A percentile compares a stretch with the other conserved stretches of the same genome.
Conservation (phyloP, 2,888 invertebrate genomes). For the Theretra japonica region DNA sequence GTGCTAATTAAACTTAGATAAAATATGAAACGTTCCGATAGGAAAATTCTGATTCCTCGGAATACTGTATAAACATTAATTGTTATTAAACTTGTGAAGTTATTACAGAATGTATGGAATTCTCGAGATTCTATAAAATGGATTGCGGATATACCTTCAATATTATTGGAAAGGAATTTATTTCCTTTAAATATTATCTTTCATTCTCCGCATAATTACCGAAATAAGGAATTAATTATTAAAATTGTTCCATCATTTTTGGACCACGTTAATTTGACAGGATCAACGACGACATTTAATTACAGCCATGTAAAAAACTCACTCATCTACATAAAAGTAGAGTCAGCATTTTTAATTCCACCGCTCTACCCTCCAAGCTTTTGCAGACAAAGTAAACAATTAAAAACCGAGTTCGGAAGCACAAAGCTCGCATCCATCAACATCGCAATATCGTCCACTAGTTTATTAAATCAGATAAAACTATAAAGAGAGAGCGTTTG, state of each 20-base stretch:
- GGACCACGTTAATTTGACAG: too few relatives aligned
- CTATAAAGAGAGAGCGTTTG: not conserved
- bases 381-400: conserved; percentile 4
- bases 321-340: not conserved
- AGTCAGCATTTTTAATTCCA: not conserved
- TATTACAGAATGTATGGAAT: not conserved
- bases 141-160: not conserved
- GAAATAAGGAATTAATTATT: not conserved
- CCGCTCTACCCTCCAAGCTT: not conserved
- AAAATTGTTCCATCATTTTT: too few relatives aligned
- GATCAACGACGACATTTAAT: too few relatives aligned
- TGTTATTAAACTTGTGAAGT: not conserved
- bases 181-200: not conserved
- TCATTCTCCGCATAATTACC: not conserved
- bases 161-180: not conserved
- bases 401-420: conserved; percentile 21
- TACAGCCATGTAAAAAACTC: too few relatives aligned
- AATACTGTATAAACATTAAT: not conserved
- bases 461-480: conserved; percentile 23
- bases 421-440: not conserved
- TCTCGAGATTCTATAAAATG: not conserved
- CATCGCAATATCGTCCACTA: not conserved
- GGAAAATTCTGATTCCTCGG: not conserved
- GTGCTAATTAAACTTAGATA: conserved; percentile 20
- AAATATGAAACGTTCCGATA: not conserved